Evolutionary conservation across 2,113 vertebrate species (phyloP).

Genomic region (Cochlearius cochlearius): DNA sequence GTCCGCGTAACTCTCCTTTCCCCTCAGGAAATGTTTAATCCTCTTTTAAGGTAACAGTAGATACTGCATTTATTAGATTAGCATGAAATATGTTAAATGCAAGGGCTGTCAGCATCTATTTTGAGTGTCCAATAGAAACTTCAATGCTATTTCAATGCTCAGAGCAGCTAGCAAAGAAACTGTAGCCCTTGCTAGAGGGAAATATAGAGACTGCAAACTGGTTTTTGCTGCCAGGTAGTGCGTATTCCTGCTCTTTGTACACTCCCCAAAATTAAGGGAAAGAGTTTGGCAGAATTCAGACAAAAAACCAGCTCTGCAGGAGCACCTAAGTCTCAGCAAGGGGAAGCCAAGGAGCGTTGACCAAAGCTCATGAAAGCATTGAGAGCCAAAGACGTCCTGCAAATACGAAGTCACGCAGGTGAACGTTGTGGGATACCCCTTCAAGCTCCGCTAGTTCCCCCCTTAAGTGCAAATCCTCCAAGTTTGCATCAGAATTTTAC

Average conservation of each 20-base stretch:
- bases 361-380: background rate
- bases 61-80: constrained; percentile 21
- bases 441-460: background rate
- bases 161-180: background rate
- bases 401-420: background rate
- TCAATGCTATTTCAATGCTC: background rate
- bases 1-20: rapidly evolving
- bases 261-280: background rate
- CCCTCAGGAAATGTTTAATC: constrained; percentile 1
- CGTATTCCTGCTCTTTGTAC: background rate
- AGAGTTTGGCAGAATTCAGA: background rate
- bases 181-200: background rate
- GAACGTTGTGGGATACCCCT: background rate
- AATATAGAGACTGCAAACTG: background rate
- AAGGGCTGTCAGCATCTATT: constrained; percentile 1
- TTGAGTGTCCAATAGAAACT: background rate
- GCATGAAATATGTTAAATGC: background rate
- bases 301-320: background rate
- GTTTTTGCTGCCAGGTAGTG: background rate
- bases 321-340: background rate
- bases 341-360: background rate
- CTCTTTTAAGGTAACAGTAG: constrained; percentile 13
- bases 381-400: background rate
- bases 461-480: background rate
- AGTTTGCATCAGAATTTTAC: background rate